Conservation (phyloP, 1,140 invertebrate genomes). For the Papilio helenus region DNA sequence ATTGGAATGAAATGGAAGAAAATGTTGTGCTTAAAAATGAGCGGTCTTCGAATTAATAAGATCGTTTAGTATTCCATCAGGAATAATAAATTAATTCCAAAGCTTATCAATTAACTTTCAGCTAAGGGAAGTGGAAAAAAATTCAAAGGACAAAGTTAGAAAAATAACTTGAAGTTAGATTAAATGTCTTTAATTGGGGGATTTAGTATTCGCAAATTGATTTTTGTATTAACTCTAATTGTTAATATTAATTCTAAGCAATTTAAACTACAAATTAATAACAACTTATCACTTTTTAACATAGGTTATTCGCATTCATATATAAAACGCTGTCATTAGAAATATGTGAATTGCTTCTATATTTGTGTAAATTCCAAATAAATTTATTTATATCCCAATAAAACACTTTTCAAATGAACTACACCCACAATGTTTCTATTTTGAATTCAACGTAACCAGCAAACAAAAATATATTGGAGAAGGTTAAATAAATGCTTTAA, state of each 20-base stretch:
- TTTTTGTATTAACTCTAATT: neutral
- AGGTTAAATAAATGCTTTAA: neutral
- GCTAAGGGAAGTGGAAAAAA: neutral
- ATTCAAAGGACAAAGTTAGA: conserved; percentile 3
- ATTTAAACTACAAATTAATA: no score
- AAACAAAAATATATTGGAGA: neutral
- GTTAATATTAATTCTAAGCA: no score
- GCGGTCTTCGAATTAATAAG: neutral
- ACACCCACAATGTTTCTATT: conserved; percentile 10
- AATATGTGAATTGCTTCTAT: neutral
- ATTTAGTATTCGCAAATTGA: neutral
- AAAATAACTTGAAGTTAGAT: neutral
- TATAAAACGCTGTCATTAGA: no score
- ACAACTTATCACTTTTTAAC: no score
- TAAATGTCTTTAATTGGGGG: neutral
- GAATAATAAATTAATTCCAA: conserved; percentile 3
- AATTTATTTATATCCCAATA: neutral
- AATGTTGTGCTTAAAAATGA: conserved; percentile 14
- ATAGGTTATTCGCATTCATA: no score
- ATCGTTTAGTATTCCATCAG: neutral
- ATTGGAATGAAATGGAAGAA: neutral
- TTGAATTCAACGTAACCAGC: neutral
- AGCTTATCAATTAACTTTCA: conserved; percentile 17
- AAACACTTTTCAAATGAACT: neutral
- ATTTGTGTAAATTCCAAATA: neutral